These are phyloP conservation scores for Cariama cristata DNA, from an alignment of 2,113 vertebrate genomes.

Conservation along the genomic window DNA sequence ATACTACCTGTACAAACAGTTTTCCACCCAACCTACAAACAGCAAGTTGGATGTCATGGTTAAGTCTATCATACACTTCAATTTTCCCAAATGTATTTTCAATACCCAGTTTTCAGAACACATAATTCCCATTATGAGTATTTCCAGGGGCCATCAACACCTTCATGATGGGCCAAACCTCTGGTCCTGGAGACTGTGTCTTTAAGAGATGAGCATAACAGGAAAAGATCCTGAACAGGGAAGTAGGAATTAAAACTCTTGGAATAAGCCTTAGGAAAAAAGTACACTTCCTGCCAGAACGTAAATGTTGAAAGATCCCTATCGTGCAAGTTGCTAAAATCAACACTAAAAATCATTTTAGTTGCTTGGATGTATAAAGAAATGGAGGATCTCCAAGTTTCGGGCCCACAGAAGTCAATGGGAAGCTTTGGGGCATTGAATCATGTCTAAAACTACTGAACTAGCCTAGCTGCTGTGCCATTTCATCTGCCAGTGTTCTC, in stretches of 20 bases:
- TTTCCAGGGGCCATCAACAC: background rate
- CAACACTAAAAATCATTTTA: background rate
- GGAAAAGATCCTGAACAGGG: background rate
- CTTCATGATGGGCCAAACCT: background rate
- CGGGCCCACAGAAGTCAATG: background rate
- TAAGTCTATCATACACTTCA: background rate
- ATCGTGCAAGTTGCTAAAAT: background rate
- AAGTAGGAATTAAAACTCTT: background rate
- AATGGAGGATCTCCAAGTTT: background rate
- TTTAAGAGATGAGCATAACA: background rate
- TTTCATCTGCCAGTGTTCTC: background rate
- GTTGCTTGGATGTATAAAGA: background rate
- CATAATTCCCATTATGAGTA: background rate
- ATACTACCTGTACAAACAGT: background rate
- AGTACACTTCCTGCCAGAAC: background rate
- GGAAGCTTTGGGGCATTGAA: background rate
- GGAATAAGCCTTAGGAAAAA: background rate
- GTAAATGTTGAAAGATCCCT: background rate
- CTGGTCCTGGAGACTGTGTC: background rate
- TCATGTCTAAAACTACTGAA: background rate
- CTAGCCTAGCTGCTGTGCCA: background rate
- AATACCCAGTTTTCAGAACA: background rate
- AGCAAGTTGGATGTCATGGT: background rate
- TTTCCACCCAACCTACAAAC: background rate
- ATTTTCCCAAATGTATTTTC: background rate